A percentile compares a stretch with the other conserved stretches of the same genome.
These are phyloP conservation scores for Rotaria magnacalcarata DNA, from an alignment of 2,888 invertebrate species.

Conservation along the genomic window DNA sequence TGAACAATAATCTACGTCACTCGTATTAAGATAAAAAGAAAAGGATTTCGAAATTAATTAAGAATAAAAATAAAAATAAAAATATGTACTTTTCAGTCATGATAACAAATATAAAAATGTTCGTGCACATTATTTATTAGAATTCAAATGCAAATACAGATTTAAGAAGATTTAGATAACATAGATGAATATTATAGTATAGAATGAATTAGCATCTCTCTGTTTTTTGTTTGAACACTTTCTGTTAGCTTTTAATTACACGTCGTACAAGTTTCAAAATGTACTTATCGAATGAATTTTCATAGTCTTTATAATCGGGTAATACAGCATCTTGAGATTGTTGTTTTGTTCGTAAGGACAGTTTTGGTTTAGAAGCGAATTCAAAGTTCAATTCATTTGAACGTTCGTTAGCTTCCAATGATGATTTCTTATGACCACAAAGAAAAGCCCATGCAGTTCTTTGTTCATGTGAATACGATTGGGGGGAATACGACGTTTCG, in stretches of 20 bases:
- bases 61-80: neutral
- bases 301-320: neutral
- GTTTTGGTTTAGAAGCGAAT: neutral
- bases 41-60: neutral
- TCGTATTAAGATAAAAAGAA: neutral
- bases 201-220: neutral
- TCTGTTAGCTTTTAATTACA: neutral
- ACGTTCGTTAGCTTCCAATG: neutral
- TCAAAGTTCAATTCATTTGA: neutral
- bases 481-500: neutral
- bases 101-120: neutral
- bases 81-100: neutral
- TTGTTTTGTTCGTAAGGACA: neutral
- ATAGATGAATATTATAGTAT: neutral
- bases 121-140: neutral
- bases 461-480: neutral
- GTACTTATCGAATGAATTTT: neutral
- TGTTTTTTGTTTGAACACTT: neutral
- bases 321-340: neutral
- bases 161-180: neutral
- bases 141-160: neutral
- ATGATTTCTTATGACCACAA: neutral
- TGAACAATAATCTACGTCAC: neutral
- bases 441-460: neutral
- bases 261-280: neutral